Percentiles rank a stretch among this genome's conserved stretches.
These are phyloP conservation scores for Ophonus ardosiacus DNA, from an alignment of 2,888 invertebrate genomes.

Conservation along the genomic window DNA sequence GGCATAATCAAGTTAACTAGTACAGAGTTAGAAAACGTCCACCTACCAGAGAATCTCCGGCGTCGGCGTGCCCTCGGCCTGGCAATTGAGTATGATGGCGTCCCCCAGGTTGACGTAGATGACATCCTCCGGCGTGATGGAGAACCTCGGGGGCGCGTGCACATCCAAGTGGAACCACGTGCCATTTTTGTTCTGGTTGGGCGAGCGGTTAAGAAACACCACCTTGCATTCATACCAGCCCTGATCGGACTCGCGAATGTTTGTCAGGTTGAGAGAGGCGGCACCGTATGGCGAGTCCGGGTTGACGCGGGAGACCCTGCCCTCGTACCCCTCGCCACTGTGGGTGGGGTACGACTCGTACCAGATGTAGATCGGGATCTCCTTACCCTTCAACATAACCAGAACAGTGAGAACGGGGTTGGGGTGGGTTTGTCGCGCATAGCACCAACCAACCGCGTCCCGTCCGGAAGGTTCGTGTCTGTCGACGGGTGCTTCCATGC, in stretches of 20 bases:
- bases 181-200: conserved; percentile 94
- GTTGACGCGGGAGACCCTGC: conserved; percentile 92
- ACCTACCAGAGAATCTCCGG: conserved; percentile 92
- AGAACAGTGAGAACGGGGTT: not conserved
- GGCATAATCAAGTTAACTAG: too few relatives aligned
- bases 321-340: conserved; percentile 96
- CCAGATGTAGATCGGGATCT: conserved; percentile 98
- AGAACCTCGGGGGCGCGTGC: conserved; percentile 96
- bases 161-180: conserved; percentile 99
- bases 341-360: conserved; percentile 98
- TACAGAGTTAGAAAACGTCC: too few relatives aligned
- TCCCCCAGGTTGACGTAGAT: conserved; percentile 98
- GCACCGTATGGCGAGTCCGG: conserved; percentile 93
- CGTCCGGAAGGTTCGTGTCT: conserved; percentile 59
- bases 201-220: conserved; percentile 96
- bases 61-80: conserved; percentile 96
- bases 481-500: conserved; percentile 61
- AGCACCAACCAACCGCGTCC: conserved; percentile 61
- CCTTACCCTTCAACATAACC: conserved; percentile 84
- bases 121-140: conserved; percentile 96
- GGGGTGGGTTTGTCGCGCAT: conserved; percentile 7
- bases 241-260: conserved; percentile 94
- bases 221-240: conserved; percentile 90
- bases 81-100: conserved; percentile 96
- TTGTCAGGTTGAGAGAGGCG: conserved; percentile 96